A percentile compares a stretch with the other conserved stretches of the same genome.
phyloP scores from a whole-genome alignment of 2,888 invertebrate species.

The Cryptus armator region DNA sequence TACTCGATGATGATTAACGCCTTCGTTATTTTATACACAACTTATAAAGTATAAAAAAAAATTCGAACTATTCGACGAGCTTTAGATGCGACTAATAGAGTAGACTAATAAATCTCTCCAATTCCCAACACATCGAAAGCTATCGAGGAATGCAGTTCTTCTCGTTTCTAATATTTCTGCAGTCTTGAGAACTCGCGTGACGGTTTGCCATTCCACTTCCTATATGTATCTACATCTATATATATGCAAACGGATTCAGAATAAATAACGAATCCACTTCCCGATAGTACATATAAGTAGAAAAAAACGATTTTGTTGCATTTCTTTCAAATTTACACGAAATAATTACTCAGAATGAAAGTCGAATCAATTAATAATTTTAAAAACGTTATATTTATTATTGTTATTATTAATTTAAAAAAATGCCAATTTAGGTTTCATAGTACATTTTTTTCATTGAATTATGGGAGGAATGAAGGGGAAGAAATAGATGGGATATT shows the following conservation, averaged over 20 bases:
- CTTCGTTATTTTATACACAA: not conserved
- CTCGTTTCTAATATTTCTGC: constrained; percentile 45
- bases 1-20: not conserved
- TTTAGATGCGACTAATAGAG: not conserved
- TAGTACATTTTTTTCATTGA: no score
- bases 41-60: not conserved
- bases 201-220: constrained; percentile 2
- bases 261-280: no score
- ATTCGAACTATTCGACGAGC: not conserved
- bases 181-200: constrained; percentile 29
- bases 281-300: no score
- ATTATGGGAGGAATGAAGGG: no score
- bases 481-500: no score
- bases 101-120: constrained; percentile 45
- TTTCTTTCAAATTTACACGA: no score
- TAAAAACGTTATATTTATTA: no score
- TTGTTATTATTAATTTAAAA: no score
- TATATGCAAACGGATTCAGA: not conserved
- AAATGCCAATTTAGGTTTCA: no score
- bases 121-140: constrained; percentile 33
- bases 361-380: no score
- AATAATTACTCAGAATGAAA: no score
- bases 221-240: constrained; percentile 17
- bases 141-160: constrained; percentile 52
- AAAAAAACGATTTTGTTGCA: no score